Conservation (phyloP, 2,113 vertebrate species). For the Ramphastos sulfuratus region DNA sequence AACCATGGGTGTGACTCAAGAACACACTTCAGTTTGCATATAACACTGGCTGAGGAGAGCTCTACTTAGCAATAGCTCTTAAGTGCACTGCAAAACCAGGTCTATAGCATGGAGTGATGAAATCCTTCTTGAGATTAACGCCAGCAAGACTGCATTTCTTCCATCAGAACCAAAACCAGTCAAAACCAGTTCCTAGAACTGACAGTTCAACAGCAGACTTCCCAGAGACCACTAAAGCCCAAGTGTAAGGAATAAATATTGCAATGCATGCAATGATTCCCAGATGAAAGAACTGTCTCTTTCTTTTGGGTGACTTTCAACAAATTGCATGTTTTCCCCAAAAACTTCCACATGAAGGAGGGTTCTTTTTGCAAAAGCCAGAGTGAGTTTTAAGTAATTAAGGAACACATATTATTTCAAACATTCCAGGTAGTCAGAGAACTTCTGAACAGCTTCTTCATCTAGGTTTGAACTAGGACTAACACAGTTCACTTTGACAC, state of each 20-base stretch:
- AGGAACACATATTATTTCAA: not conserved
- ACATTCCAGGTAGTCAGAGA: not conserved
- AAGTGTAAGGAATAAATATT: not conserved
- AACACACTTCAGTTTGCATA: not conserved
- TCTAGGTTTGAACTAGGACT: not conserved
- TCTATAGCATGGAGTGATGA: fast-evolving
- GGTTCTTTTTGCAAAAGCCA: not conserved
- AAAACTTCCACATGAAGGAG: not conserved
- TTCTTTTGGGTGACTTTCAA: not conserved
- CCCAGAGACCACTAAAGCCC: not conserved
- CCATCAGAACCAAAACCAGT: not conserved
- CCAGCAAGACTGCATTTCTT: not conserved
- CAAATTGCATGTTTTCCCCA: not conserved
- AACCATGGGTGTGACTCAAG: not conserved
- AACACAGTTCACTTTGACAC: not conserved
- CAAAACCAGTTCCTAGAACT: not conserved
- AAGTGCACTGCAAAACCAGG: not conserved
- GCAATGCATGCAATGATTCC: not conserved
- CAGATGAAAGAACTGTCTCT: not conserved
- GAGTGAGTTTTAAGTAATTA: not conserved
- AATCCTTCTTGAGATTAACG: not conserved
- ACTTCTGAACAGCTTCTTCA: not conserved
- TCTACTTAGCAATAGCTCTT: not conserved
- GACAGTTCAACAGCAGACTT: not conserved
- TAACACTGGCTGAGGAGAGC: not conserved